Evolutionary conservation across 1,140 invertebrate genomes (phyloP).

Genomic region (Bombyx mori): DNA sequence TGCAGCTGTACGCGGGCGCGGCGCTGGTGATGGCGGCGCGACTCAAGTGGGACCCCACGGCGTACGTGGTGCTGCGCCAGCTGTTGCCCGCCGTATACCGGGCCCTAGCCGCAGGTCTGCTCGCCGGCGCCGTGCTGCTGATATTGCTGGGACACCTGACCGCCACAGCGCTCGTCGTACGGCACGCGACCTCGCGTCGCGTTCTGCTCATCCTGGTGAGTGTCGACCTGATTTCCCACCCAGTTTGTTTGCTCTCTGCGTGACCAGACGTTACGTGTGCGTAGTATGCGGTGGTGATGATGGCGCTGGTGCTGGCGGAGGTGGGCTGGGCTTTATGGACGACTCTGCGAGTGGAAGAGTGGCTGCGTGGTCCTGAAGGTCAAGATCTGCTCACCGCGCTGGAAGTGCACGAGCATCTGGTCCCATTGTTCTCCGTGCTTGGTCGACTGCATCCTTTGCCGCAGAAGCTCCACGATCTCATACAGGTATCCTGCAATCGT

Average conservation of each 20-base stretch:
- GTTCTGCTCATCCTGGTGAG: slow-evolving; percentile 23
- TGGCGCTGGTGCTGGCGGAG: slow-evolving; percentile 15
- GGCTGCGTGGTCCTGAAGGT: slow-evolving; percentile 20
- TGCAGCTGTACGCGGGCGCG: slow-evolving; percentile 42
- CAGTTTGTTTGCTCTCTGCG: background rate
- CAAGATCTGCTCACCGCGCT: slow-evolving; percentile 23
- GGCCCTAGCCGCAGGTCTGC: slow-evolving; percentile 23
- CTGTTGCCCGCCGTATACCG: slow-evolving; percentile 42
- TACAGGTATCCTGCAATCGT: slow-evolving; percentile 20
- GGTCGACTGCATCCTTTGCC: slow-evolving; percentile 39
- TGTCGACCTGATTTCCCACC: background rate
- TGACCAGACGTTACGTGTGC: slow-evolving; percentile 5
- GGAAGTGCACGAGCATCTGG: slow-evolving; percentile 29
- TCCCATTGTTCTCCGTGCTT: slow-evolving; percentile 33
- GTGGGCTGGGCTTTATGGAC: slow-evolving; percentile 25
- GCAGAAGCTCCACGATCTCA: slow-evolving; percentile 25
- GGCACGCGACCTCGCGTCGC: slow-evolving; percentile 10
- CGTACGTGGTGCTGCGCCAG: slow-evolving; percentile 45
- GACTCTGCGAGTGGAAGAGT: slow-evolving; percentile 22
- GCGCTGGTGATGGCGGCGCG: slow-evolving; percentile 40
- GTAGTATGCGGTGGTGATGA: slow-evolving; percentile 22
- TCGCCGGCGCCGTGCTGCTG: slow-evolving; percentile 20
- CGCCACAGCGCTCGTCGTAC: slow-evolving; percentile 21
- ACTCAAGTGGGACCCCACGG: slow-evolving; percentile 51
- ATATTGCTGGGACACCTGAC: slow-evolving; percentile 36